Percentiles rank a stretch among this genome's conserved stretches.
These are phyloP conservation scores for Gymnosoma rotundatum DNA, from an alignment of 2,888 invertebrate species.

Conservation along the genomic window DNA sequence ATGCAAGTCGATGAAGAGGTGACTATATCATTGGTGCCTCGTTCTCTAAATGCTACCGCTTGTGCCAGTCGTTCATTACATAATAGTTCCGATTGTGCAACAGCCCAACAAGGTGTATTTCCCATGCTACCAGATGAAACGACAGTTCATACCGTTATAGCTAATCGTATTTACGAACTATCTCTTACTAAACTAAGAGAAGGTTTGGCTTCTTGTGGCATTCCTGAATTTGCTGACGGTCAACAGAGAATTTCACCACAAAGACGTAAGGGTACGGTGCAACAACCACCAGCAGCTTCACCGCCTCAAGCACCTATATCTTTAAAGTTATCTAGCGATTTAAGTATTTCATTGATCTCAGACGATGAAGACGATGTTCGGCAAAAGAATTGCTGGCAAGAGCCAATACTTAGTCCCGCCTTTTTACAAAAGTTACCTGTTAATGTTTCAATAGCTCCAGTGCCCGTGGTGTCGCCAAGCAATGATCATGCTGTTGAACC, in stretches of 20 bases:
- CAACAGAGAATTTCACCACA: conserved; percentile 71
- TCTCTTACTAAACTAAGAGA: conserved; percentile 80
- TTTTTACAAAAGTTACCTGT: conserved; percentile 75
- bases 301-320: conserved; percentile 78
- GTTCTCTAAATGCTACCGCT: conserved; percentile 73
- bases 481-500: conserved; percentile 37
- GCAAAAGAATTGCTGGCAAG: conserved; percentile 71
- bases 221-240: conserved; percentile 76
- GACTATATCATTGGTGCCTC: conserved; percentile 78
- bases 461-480: conserved; percentile 27
- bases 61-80: conserved; percentile 44
- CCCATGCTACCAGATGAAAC: conserved; percentile 79
- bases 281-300: conserved; percentile 73
- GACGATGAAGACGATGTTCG: conserved; percentile 78
- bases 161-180: conserved; percentile 80
- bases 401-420: conserved; percentile 72
- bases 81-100: conserved; percentile 24
- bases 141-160: conserved; percentile 80
- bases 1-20: conserved; percentile 77
- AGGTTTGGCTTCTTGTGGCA: conserved; percentile 79
- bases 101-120: conserved; percentile 63
- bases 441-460: conserved; percentile 66
- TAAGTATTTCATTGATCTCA: conserved; percentile 81
- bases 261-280: conserved; percentile 70
- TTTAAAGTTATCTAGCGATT: conserved; percentile 77